Evolutionary conservation across 2,888 invertebrate genomes (phyloP), one percentile per base, ranked within the genome.

Genomic region (Synanthedon vespiformis): DNA sequence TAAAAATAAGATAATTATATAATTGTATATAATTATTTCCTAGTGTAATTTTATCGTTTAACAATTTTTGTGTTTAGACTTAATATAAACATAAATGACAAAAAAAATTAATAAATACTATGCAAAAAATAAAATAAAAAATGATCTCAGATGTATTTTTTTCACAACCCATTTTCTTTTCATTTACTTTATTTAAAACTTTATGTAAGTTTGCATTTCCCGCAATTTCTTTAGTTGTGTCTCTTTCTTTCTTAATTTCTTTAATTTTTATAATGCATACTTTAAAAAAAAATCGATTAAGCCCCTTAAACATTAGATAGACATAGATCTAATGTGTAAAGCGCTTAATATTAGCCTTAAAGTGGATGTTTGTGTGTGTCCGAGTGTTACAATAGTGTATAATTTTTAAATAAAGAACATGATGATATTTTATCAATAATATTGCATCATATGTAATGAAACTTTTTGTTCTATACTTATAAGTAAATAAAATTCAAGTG

Each of bases 51-150:
- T 69, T 72, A 65, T 65, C 64, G 68, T 59, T 61, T 65, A 62
- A 62, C 4, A 22, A 22, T 22, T 67, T 63, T 16, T 16, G 62
- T 57, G 60, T 67, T 57, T 64, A 63, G 61, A 58, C 59, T 60
- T 70, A 75, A 75, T 44, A 72, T 58, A 34, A 34, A 58, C 63
- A 69, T 70, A 77, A 77, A 77, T 70, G 64, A 74, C 68, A 77
- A 77, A 81, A 81, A 76, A 77, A 79, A 72, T 65, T 1, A 70
- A 77, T 66, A 80, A 74, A 77, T 68, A 58, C 64, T 65, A 61
- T 48, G 48, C 54, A 61, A 75, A 78, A 78, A 78, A 71, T 66
- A 68, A 81, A 79, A 34, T 34, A 34, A 78, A 80, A 80, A 75
- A 75, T 71, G 81, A 81, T 81, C 81, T 82, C 81, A 76, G 65